Conservation (phyloP, 2,113 vertebrate genomes). For the Hucho hucho region DNA sequence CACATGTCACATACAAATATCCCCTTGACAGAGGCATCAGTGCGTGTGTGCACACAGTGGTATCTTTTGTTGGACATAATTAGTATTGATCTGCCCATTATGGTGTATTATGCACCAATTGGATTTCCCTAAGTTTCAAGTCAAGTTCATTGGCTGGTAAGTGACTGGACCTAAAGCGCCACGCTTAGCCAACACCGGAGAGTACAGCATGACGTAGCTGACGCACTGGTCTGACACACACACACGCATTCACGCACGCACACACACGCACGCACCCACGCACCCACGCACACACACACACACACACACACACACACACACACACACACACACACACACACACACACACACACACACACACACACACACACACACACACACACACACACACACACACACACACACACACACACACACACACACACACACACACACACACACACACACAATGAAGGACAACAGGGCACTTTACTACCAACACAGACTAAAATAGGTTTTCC, state of each 20-base stretch:
- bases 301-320: not conserved
- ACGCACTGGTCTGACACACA: slow-evolving; percentile 5
- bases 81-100: slow-evolving; percentile 71
- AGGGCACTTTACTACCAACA: not conserved
- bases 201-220: not conserved
- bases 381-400: slow-evolving; percentile 7
- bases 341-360: too few relatives aligned
- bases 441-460: not conserved
- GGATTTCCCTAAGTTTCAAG: slow-evolving; percentile 66
- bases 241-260: not conserved
- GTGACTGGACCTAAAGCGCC: slow-evolving; percentile 53
- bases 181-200: slow-evolving; percentile 29
- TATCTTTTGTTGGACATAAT: slow-evolving; percentile 62
- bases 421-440: not conserved
- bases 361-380: slow-evolving; percentile 10
- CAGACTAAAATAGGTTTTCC: not conserved
- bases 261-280: too few relatives aligned
- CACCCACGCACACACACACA: not conserved
- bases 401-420: slow-evolving; percentile 2
- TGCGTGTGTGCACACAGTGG: slow-evolving; percentile 32
- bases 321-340: too few relatives aligned
- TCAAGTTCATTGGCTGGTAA: slow-evolving; percentile 64
- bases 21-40: slow-evolving; percentile 11
- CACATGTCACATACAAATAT: slow-evolving; percentile 1
- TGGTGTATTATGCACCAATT: slow-evolving; percentile 59